phyloP scores from a whole-genome alignment of 2,888 invertebrate species.

The Eretmocerus hayati region DNA sequence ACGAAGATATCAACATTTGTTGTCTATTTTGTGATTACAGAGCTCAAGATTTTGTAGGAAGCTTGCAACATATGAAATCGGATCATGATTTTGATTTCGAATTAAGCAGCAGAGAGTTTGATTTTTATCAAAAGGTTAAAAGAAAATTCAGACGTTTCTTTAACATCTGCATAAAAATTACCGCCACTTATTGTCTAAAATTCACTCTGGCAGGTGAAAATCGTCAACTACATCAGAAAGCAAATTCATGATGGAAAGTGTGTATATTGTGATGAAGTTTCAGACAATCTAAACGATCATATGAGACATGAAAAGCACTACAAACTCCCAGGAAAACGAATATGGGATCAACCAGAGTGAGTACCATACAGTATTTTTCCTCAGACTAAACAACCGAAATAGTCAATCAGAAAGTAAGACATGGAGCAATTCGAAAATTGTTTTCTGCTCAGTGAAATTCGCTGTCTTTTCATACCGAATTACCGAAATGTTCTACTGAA shows the following conservation, averaged over 20 bases:
- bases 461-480: no score
- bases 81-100: slow-evolving; percentile 75
- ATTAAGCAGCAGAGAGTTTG: slow-evolving; percentile 52
- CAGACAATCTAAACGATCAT: slow-evolving; percentile 52
- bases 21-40: slow-evolving; percentile 76
- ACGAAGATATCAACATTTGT: slow-evolving; percentile 57
- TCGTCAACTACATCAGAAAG: slow-evolving; percentile 82
- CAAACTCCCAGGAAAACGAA: slow-evolving; percentile 52
- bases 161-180: slow-evolving; percentile 4
- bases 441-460: no score
- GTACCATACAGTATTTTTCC: slow-evolving; percentile 24
- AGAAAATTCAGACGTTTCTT: slow-evolving; percentile 1
- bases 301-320: slow-evolving; percentile 62
- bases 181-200: no score
- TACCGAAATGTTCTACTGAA: no score
- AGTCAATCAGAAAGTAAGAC: no score
- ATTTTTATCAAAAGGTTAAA: slow-evolving; percentile 68
- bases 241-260: slow-evolving; percentile 70
- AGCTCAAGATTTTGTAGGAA: slow-evolving; percentile 55
- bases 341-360: slow-evolving; percentile 80
- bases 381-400: no score
- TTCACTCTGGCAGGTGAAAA: slow-evolving; percentile 61
- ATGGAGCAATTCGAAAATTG: no score
- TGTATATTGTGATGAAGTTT: slow-evolving; percentile 61
- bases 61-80: slow-evolving; percentile 68